Base-by-base conservation (phyloP, 2,113 vertebrate genomes). In the Perognathus longimembris region DNA sequence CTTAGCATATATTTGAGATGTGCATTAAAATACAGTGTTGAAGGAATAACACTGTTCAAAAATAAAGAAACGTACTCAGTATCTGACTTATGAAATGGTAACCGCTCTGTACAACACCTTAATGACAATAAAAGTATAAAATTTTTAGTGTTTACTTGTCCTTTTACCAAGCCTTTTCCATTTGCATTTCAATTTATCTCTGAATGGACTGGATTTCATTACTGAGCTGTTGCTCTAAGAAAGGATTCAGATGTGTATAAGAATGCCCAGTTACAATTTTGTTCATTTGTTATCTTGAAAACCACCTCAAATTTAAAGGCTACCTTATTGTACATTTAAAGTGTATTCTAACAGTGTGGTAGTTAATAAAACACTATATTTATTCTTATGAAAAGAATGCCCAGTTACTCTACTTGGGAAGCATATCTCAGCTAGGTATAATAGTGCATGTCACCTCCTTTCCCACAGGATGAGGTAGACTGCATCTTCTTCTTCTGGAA, bases 161-260 rank as follows among this genome's bases (percentile, higher is more conserved):
- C 40, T 89, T 69, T 80, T 70, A 83, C 67, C 30, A 59, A 89
- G 36, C 21, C 32, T 71, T 84, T 80, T 89, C 84, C 20, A 59
- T 74, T 91, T 76, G 12, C 9, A 91, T 73, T 91, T 91, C 61
- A 78, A 36, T 74, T 74, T 28, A 70, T 42, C n/a, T 94, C 74
- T 77, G 69, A 77, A 36, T 42, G 34, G 22, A 2, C 36, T 85
- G 45, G 66, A 75, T 89, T 67, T 85, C n/a, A 67, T 69, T 18
- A 4, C 61, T 67, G 26, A 83, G 21, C 40, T 83, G 28, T 67
- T 85, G 90, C 91, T 76, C 83, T 50, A 74, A 76, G 78, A 81
- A 79, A 54, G 26, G 1, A 88, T 85, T 82, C 40, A 14, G 42
- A n/a, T 82, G 11, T 20, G 12, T 54, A 57, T 69, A 90, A 89